Conservation (phyloP, 2,797 vertebrate genomes). For the Poeciliopsis infans region DNA sequence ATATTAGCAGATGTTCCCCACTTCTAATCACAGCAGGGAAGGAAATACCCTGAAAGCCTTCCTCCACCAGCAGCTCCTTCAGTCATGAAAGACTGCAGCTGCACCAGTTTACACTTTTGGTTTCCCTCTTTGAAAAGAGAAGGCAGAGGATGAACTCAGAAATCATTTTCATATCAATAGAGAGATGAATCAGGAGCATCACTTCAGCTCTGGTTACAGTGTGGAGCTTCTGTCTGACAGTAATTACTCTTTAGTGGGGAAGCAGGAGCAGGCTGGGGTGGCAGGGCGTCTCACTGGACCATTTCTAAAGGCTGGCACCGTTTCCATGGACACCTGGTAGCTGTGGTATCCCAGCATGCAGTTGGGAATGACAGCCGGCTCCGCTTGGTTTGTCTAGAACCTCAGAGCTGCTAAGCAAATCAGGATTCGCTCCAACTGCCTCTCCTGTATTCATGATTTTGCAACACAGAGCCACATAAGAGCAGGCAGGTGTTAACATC, state of each 20-base stretch:
- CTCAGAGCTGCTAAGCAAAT: conserved; percentile 39
- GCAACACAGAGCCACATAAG: conserved; percentile 20
- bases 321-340: conserved; percentile 77
- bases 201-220: conserved; percentile 36
- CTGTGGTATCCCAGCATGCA: conserved; percentile 65
- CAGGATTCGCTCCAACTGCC: conserved; percentile 11
- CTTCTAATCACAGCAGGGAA: conserved; percentile 51
- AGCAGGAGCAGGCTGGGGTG: conserved; percentile 23
- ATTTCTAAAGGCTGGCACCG: conserved; percentile 65
- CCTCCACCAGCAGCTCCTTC: conserved; percentile 26
- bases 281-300: conserved; percentile 68
- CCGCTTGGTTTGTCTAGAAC: conserved; percentile 46
- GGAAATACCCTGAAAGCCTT: conserved; percentile 29
- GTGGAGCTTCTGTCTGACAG: conserved; percentile 51
- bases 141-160: conserved; percentile 42
- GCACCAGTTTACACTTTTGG: conserved; percentile 38
- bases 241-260: conserved; percentile 68
- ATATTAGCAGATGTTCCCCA: conserved; percentile 77
- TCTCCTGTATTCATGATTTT: conserved; percentile 5
- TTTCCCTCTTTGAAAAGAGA: conserved; percentile 31
- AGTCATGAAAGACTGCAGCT: conserved; percentile 54
- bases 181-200: conserved; percentile 58
- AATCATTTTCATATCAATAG: conserved; percentile 73
- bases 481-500: conserved; percentile 56
- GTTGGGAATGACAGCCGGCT: conserved; percentile 66